Evolutionary conservation across 2,888 invertebrate species (phyloP).

Genomic region (Myopa tessellatipennis): DNA sequence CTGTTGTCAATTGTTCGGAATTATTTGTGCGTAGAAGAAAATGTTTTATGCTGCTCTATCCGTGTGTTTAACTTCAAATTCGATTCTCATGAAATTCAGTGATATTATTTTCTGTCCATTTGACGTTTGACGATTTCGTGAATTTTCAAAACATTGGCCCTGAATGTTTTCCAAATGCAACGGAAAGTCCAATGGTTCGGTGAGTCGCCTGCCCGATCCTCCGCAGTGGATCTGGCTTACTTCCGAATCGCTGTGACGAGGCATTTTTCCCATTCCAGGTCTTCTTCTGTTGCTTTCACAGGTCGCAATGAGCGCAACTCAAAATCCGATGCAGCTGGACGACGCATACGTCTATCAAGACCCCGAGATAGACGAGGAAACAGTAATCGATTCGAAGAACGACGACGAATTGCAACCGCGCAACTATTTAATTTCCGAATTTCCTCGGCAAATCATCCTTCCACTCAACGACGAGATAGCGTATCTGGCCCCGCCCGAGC

Average conservation of each 20-base stretch:
- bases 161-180: conserved; percentile 57
- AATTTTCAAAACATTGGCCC: conserved; percentile 37
- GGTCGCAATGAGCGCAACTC: conserved; percentile 30
- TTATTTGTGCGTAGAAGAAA: too few relatives aligned
- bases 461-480: conserved; percentile 14
- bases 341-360: conserved; percentile 46
- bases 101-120: conserved; percentile 21
- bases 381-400: conserved; percentile 27
- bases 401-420: conserved; percentile 17
- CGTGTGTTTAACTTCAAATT: conserved; percentile 27
- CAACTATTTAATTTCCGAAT: conserved; percentile 33
- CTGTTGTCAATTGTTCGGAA: too few relatives aligned
- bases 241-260: not conserved
- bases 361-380: conserved; percentile 45
- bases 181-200: conserved; percentile 51
- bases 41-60: conserved; percentile 7
- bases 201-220: conserved; percentile 44
- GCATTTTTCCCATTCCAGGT: not conserved
- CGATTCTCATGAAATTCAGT: conserved; percentile 9
- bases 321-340: conserved; percentile 37
- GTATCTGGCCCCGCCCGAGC: conserved; percentile 6
- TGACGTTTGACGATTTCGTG: conserved; percentile 35
- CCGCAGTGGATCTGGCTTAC: not conserved
- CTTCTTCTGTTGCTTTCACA: conserved; percentile 40
- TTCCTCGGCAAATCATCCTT: conserved; percentile 25